These are phyloP conservation scores for Stichodactyla mertensii DNA, from an alignment of 64 coral and sea anemone genomes.

Conservation along the genomic window DNA sequence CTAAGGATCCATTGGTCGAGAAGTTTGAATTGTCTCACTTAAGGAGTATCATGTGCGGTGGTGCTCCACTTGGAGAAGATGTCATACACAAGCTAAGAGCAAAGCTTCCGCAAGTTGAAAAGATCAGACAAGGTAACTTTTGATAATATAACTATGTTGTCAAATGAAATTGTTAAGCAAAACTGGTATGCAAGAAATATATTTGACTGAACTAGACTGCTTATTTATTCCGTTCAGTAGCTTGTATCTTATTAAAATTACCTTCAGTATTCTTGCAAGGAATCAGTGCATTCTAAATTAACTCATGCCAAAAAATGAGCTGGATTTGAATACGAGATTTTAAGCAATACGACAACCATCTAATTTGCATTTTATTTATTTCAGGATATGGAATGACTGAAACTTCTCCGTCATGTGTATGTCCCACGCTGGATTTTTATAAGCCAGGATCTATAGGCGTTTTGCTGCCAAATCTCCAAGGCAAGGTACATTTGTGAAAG, in stretches of 20 bases:
- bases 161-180: no score
- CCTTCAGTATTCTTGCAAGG: no score
- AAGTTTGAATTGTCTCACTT: slow-evolving; percentile 62
- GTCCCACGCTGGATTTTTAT: slow-evolving; percentile 18
- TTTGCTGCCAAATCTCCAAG: slow-evolving; percentile 59
- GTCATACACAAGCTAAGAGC: slow-evolving; percentile 22
- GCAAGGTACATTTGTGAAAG: slow-evolving; percentile 33
- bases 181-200: no score
- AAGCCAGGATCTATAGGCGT: slow-evolving; percentile 70
- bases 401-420: slow-evolving; percentile 19
- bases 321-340: no score
- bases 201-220: no score
- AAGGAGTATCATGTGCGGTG: slow-evolving; percentile 32
- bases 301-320: no score
- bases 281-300: no score
- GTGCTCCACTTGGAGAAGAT: slow-evolving; percentile 59
- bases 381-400: slow-evolving; percentile 84
- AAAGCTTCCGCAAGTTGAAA: slow-evolving; percentile 44
- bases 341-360: neutral
- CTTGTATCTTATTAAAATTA: no score
- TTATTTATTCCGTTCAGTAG: no score
- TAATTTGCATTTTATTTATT: neutral
- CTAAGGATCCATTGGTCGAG: slow-evolving; percentile 63
- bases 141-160: neutral
- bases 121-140: slow-evolving; percentile 57